These are phyloP conservation scores for Diploscapter pachys DNA, from an alignment of 1,140 invertebrate genomes.

Conservation along the genomic window DNA sequence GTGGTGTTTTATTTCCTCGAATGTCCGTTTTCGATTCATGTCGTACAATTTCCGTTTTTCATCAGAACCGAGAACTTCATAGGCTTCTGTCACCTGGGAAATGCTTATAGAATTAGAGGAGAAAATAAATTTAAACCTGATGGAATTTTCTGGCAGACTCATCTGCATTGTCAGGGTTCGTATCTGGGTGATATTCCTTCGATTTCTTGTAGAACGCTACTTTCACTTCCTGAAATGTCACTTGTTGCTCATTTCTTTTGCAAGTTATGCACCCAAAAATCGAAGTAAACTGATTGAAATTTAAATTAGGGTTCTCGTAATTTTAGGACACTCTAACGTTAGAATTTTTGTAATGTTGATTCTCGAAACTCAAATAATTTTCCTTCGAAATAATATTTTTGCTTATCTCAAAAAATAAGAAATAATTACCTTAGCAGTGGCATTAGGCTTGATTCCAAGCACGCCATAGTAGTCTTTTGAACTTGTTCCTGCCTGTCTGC, in stretches of 20 bases:
- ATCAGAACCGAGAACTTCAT: conserved; percentile 60
- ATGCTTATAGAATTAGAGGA: neutral
- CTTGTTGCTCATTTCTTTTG: conserved; percentile 64
- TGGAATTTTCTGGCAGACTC: conserved; percentile 48
- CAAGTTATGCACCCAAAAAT: neutral
- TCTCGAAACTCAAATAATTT: no score
- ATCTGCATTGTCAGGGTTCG: conserved; percentile 68
- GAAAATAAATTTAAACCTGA: conserved; percentile 28
- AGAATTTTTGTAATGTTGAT: no score
- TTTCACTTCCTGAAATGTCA: conserved; percentile 80
- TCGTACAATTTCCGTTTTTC: conserved; percentile 60
- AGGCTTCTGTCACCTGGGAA: conserved; percentile 47
- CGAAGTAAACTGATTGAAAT: no score
- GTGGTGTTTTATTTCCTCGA: neutral
- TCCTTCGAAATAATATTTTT: no score
- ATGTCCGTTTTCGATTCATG: conserved; percentile 17
- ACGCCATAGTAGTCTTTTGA: conserved; percentile 11
- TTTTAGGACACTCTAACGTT: no score
- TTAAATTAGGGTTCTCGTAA: no score
- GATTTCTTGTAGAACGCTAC: conserved; percentile 82
- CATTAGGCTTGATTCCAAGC: conserved; percentile 17
- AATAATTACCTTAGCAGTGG: conserved; percentile 8
- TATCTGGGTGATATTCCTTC: conserved; percentile 82
- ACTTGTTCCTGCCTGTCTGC: neutral
- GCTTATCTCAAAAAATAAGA: no score